Conservation (phyloP, 2,888 invertebrate genomes). For the Heliconius charithonia region DNA sequence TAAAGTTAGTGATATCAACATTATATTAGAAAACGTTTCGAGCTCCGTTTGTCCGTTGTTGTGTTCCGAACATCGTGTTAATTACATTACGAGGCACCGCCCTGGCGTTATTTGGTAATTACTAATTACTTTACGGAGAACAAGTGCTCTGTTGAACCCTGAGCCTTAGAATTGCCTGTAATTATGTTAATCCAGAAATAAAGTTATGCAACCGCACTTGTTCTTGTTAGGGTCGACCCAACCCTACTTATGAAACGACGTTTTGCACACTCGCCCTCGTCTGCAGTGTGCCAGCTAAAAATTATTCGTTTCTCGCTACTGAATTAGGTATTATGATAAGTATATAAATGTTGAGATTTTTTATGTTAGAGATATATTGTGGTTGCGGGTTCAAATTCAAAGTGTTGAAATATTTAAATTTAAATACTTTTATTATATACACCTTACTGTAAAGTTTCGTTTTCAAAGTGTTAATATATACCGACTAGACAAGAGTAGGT, state of each 20-base stretch:
- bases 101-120: slow-evolving; percentile 40
- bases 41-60: background rate
- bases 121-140: slow-evolving; percentile 39
- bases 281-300: slow-evolving; percentile 57
- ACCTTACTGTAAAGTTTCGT: background rate
- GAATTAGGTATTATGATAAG: slow-evolving; percentile 31
- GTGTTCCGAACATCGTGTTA: slow-evolving; percentile 10
- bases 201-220: slow-evolving; percentile 77
- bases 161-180: slow-evolving; percentile 65
- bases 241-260: slow-evolving; percentile 63
- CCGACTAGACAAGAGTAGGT: no score
- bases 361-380: background rate
- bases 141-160: slow-evolving; percentile 53
- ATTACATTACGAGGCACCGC: slow-evolving; percentile 33
- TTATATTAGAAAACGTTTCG: background rate
- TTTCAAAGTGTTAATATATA: background rate
- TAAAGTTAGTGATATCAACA: background rate
- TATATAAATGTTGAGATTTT: slow-evolving; percentile 32
- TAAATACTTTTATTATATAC: background rate
- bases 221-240: slow-evolving; percentile 67
- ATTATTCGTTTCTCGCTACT: slow-evolving; percentile 54
- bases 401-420: background rate
- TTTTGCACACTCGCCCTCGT: slow-evolving; percentile 64
- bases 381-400: background rate
- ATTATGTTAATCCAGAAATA: slow-evolving; percentile 81